A percentile compares a stretch with the other conserved stretches of the same genome.
phyloP scores from a whole-genome alignment of 2,797 vertebrate genomes.

The Balearica regulorum region DNA sequence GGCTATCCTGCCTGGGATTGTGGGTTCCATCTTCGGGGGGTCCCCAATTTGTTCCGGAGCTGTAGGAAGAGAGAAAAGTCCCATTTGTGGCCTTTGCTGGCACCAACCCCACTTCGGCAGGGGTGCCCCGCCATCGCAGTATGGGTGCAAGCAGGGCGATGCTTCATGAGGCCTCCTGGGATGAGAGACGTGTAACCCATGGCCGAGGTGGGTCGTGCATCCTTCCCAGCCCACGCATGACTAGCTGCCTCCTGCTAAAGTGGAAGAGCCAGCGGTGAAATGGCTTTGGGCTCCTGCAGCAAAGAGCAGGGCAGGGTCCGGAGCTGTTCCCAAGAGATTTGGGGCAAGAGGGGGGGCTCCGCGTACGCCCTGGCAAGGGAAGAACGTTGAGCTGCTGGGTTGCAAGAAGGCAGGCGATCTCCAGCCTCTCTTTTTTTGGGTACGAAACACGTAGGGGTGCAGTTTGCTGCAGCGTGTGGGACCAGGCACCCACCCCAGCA shows the following conservation, averaged over 20 bases:
- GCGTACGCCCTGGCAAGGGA: neutral
- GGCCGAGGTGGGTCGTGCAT: neutral
- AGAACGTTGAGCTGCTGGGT: fast-evolving
- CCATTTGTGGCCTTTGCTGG: fast-evolving
- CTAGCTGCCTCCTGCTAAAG: neutral
- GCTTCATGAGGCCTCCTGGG: neutral
- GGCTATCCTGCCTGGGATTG: neutral
- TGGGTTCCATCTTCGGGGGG: neutral
- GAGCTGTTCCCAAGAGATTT: neutral
- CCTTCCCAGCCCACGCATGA: neutral
- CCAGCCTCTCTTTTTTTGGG: neutral
- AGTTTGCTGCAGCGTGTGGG: neutral
- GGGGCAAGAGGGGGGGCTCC: neutral
- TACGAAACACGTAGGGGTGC: fast-evolving
- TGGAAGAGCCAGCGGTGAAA: neutral
- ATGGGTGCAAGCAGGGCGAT: neutral
- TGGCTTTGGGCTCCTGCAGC: neutral
- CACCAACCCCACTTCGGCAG: neutral
- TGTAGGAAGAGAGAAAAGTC: neutral
- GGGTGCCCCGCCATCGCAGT: fast-evolving
- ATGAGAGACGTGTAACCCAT: fast-evolving
- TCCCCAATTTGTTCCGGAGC: neutral
- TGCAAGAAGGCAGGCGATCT: neutral
- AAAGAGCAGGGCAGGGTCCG: neutral
- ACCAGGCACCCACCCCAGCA: neutral